phyloP scores from a whole-genome alignment of 2,113 vertebrate species.

The Gobiocypris rarus region DNA sequence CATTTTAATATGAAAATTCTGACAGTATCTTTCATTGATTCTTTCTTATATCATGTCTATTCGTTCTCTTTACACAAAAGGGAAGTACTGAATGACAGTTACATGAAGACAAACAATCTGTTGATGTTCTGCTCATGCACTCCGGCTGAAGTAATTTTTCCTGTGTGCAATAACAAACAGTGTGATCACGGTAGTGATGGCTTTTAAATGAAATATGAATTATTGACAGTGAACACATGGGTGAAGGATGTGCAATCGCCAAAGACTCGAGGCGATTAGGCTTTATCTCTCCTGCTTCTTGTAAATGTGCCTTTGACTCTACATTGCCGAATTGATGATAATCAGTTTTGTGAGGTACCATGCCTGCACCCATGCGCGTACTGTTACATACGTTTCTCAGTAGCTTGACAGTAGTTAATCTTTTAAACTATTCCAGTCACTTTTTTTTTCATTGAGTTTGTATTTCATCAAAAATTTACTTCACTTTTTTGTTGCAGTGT shows the following conservation, averaged over 20 bases:
- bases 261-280: slow-evolving; percentile 56
- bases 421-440: too few relatives aligned
- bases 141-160: slow-evolving; percentile 54
- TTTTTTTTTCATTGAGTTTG: not conserved
- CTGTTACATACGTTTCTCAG: not conserved
- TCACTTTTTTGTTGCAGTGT: not conserved
- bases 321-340: not conserved
- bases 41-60: slow-evolving; percentile 69
- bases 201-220: slow-evolving; percentile 82
- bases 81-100: slow-evolving; percentile 75
- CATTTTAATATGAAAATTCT: slow-evolving; percentile 59
- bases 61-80: slow-evolving; percentile 73
- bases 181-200: slow-evolving; percentile 75
- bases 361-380: not conserved
- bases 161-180: slow-evolving; percentile 68
- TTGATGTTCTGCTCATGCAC: slow-evolving; percentile 71
- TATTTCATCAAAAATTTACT: too few relatives aligned
- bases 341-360: not conserved
- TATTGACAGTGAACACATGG: slow-evolving; percentile 66
- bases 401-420: not conserved
- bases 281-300: slow-evolving; percentile 6
- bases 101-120: slow-evolving; percentile 76
- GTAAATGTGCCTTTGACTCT: not conserved
- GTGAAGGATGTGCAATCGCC: slow-evolving; percentile 31
- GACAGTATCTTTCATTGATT: slow-evolving; percentile 67